phyloP scores from a whole-genome alignment of 2,113 vertebrate species.

The Tinamus guttatus region DNA sequence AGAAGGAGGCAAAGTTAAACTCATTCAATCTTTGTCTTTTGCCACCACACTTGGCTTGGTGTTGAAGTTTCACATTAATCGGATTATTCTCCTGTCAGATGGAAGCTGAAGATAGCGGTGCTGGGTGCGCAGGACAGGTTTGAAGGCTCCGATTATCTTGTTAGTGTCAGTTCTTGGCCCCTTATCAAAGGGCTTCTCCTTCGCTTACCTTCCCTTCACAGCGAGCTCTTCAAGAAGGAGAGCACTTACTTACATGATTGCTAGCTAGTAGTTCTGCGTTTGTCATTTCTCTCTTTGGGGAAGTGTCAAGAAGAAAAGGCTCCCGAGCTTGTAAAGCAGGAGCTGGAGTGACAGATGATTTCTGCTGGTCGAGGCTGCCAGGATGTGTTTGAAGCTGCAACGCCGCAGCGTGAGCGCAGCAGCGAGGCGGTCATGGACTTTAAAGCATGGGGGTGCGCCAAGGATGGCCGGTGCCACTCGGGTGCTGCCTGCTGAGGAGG shows the following conservation, averaged over 20 bases:
- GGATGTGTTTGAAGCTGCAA: background rate
- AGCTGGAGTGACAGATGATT: background rate
- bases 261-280: background rate
- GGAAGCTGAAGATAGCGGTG: conserved; percentile 1
- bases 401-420: background rate
- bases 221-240: background rate
- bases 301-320: background rate
- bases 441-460: too few species aligned
- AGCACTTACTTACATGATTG: background rate
- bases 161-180: conserved; percentile 57
- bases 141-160: conserved; percentile 45
- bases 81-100: conserved; percentile 52
- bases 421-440: accelerated
- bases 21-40: background rate
- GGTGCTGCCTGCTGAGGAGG: too few species aligned
- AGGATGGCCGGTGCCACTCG: background rate
- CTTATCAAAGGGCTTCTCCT: conserved; percentile 42
- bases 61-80: conserved; percentile 4
- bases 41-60: accelerated
- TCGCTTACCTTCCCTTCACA: background rate
- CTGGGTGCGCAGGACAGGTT: background rate
- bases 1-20: background rate
- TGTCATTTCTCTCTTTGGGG: background rate
- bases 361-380: background rate
- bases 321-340: background rate